A percentile compares a stretch with the other conserved stretches of the same genome.
Evolutionary conservation across 2,113 vertebrate species (phyloP).

Genomic region (Lagopus muta): DNA sequence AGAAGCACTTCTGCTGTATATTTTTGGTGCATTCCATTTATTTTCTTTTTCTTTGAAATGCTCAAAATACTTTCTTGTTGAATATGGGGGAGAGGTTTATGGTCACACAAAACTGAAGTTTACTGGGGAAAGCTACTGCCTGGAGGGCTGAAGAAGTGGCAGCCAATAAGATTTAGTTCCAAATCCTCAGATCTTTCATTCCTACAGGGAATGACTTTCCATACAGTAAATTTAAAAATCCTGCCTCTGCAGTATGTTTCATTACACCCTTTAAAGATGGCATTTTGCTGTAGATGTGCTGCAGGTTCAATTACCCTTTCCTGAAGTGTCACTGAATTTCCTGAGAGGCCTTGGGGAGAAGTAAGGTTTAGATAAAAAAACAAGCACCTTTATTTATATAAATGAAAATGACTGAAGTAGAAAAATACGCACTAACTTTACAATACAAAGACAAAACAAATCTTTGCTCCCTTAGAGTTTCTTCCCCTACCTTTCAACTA

Average conservation of each 20-base stretch:
- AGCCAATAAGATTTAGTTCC: conserved; percentile 2
- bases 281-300: conserved; percentile 35
- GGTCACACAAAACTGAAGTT: neutral
- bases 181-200: conserved; percentile 25
- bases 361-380: conserved; percentile 21
- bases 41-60: neutral
- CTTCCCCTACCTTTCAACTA: accelerated
- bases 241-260: conserved; percentile 6
- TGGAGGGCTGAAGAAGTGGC: neutral
- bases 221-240: conserved; percentile 33
- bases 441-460: neutral
- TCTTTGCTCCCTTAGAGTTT: neutral
- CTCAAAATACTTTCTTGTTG: neutral
- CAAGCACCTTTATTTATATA: conserved; percentile 41
- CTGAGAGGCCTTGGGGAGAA: conserved; percentile 1
- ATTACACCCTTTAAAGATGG: conserved; percentile 43
- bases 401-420: neutral
- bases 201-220: conserved; percentile 26
- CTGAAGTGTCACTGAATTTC: conserved; percentile 34
- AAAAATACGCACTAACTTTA: conserved; percentile 2
- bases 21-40: neutral
- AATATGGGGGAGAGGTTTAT: neutral
- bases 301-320: conserved; percentile 43
- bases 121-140: conserved; percentile 13
- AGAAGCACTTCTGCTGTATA: neutral